Evolutionary conservation across 2,113 vertebrate genomes (phyloP).

Genomic region (Alosa alosa): DNA sequence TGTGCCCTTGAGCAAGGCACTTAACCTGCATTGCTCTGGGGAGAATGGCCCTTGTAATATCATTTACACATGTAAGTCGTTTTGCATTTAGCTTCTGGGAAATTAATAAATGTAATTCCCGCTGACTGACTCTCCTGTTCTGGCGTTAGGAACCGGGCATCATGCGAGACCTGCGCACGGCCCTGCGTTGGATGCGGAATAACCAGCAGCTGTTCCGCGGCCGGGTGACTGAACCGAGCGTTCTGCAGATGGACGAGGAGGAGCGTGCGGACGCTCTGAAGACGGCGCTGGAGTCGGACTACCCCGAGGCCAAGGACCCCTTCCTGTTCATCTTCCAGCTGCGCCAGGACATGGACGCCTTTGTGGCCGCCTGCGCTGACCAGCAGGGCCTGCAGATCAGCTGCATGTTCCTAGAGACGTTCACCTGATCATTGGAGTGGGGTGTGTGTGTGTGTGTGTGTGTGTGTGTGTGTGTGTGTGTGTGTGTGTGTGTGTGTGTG

Average conservation of each 20-base stretch:
- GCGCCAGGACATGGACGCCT: neutral
- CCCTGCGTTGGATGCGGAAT: neutral
- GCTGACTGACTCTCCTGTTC: neutral
- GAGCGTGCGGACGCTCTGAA: neutral
- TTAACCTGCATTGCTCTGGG: no score
- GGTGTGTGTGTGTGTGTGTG: neutral
- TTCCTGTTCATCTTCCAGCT: slow-evolving; percentile 9
- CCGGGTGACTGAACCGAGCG: neutral
- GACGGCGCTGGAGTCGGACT: neutral
- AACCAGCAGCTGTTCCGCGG: neutral
- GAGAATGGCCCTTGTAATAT: no score
- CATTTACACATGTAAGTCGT: no score
- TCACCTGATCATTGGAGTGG: neutral
- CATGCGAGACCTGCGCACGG: neutral
- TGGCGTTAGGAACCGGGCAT: neutral
- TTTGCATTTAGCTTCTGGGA: no score
- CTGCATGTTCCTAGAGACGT: neutral
- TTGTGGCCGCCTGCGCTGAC: neutral
- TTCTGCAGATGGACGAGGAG: neutral
- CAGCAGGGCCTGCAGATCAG: neutral
- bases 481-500: neutral
- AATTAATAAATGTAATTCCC: no score
- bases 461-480: neutral
- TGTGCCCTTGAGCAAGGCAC: no score
- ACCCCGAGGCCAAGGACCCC: slow-evolving; percentile 3